Evolutionary conservation across 2,888 invertebrate genomes (phyloP), one percentile per base, ranked within the genome.

Genomic region (Pachycephus smyrnensis): DNA sequence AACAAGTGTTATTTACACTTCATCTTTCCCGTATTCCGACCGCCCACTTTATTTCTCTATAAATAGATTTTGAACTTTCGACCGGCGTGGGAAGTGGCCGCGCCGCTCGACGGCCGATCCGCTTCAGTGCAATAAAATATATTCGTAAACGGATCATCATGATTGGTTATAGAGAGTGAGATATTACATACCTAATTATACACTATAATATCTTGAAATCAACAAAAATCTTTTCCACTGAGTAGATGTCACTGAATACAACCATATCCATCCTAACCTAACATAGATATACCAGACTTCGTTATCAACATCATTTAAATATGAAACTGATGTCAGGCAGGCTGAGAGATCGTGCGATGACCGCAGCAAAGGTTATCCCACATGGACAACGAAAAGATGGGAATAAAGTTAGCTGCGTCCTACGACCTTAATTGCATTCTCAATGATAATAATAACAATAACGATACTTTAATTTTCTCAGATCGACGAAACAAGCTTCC

Each of bases 51-150:
- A 9, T 23, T 55, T 9, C 55, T 55, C 55, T 55, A 55, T 55
- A 55, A 55, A 55, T 55, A 55, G 55, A 55, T 55, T 55, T 23
- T 55, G 55, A 55, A 55, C 55, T 81, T 37, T 81, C 75, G 80
- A 81, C 77, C 75, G 55, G 71, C 68, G 55, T 77, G 76, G 75
- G 36, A 55, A 55, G 55, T 55, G 55, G 23, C 23, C 9, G 23
- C 55, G 23, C 55, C 55, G 9, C 55, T 55, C 55, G 55, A 55
- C 55, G 55, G 23, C 23, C 55, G 55, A 55, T 23, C 9, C 55
- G 55, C 55, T 55, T 55, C 55, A 55, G 55, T 55, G 55, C 55
- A 55, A 55, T 55, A 55, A 55, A 55, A 23, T 55, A 55, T 55
- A 55, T 55, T 55, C 55, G 55, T 55, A 55, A 55, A 55, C 6